A percentile compares a stretch with the other conserved stretches of the same genome.
These are phyloP conservation scores for Oreochromis mossambicus DNA, from an alignment of 2,797 vertebrate species.

Conservation along the genomic window DNA sequence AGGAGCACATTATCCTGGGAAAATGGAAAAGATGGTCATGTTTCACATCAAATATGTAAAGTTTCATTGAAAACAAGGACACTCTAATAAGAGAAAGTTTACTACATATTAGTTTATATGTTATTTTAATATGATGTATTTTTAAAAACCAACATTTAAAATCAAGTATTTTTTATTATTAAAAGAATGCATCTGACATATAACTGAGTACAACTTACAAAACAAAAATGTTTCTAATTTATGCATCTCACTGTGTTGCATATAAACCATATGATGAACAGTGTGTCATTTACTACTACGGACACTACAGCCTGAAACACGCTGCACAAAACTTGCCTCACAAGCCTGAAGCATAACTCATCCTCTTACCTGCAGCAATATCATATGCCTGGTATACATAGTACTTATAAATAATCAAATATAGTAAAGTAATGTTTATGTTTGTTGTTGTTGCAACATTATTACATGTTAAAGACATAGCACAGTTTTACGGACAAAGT, in stretches of 20 bases:
- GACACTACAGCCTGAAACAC: background rate
- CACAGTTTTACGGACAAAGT: background rate
- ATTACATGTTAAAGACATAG: too few species aligned
- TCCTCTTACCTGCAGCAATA: background rate
- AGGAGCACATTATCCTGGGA: background rate
- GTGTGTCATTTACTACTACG: rapidly evolving
- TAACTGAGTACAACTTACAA: background rate
- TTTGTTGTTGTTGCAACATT: background rate
- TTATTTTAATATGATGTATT: background rate
- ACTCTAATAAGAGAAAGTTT: background rate
- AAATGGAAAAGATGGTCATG: background rate
- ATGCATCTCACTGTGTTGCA: background rate
- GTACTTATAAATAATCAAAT: background rate
- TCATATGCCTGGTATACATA: background rate
- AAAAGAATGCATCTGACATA: background rate
- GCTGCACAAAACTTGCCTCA: background rate
- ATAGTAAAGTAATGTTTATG: background rate
- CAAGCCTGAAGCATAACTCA: background rate
- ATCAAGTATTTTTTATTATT: background rate
- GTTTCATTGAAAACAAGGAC: background rate
- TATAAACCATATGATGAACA: background rate
- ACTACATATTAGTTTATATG: background rate
- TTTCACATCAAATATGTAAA: background rate
- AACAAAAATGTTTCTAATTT: background rate
- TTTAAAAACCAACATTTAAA: background rate